A percentile compares a stretch with the other conserved stretches of the same genome.
phyloP scores from a whole-genome alignment of 2,888 invertebrate genomes.

The Melieria crassipennis region DNA sequence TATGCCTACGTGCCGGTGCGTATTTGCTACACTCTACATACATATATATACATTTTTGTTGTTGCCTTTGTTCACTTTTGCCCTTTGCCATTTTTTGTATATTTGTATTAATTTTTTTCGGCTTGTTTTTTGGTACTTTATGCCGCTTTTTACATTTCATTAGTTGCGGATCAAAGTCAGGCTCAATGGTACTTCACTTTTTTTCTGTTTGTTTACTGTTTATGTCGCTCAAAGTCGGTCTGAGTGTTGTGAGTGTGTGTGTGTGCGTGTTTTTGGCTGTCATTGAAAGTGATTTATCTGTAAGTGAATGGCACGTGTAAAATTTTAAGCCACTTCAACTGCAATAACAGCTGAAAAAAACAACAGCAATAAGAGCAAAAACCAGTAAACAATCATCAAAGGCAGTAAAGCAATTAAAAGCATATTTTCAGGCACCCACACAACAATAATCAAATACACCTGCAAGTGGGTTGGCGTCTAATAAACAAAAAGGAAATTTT shows the following conservation, averaged over 20 bases:
- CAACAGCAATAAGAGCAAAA: too few species aligned
- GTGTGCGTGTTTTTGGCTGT: slow-evolving; percentile 7
- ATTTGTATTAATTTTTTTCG: too few species aligned
- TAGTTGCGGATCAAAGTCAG: slow-evolving; percentile 17
- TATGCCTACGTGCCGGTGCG: not conserved
- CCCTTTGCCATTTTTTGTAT: not conserved
- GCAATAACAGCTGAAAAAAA: not conserved
- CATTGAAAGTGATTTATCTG: slow-evolving; percentile 25
- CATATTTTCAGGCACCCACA: too few species aligned
- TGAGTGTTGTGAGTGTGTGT: not conserved
- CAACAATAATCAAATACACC: too few species aligned
- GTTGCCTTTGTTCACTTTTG: not conserved
- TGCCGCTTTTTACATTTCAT: slow-evolving; percentile 19
- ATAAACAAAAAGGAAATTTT: too few species aligned
- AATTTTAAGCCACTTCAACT: not conserved
- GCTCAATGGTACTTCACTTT: slow-evolving; percentile 17
- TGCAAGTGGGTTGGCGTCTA: too few species aligned
- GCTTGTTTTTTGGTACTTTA: not conserved
- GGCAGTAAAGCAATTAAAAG: too few species aligned
- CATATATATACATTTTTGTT: not conserved
- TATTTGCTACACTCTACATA: not conserved
- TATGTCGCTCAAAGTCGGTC: not conserved
- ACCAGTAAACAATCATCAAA: too few species aligned
- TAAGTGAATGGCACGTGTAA: slow-evolving; percentile 29
- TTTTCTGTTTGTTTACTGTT: not conserved